A percentile compares a stretch with the other conserved stretches of the same genome.
Evolutionary conservation across 2,797 vertebrate genomes (phyloP).

Genomic region (Sylvilagus floridanus): DNA sequence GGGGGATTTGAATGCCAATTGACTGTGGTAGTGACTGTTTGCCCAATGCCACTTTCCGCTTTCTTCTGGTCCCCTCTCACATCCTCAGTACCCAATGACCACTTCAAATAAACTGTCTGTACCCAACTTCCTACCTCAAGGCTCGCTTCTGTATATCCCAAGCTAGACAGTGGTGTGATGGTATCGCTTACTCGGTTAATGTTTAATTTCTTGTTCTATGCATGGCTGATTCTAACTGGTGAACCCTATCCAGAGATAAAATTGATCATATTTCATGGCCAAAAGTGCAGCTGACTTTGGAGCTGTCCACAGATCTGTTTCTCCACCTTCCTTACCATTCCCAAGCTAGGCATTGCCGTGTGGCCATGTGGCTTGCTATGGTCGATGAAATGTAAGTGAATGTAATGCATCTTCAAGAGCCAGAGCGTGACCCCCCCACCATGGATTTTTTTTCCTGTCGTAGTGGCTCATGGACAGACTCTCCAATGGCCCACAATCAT

Average conservation of each 20-base stretch:
- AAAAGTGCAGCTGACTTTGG: not conserved
- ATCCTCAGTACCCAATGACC: not conserved
- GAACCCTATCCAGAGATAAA: not conserved
- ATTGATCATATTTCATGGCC: constrained; percentile 50
- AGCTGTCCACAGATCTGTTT: not conserved
- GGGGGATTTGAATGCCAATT: not conserved
- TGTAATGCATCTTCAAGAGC: not conserved
- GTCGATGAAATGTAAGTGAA: not conserved
- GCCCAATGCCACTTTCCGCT: not conserved
- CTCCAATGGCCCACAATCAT: not conserved
- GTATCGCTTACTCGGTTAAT: not conserved
- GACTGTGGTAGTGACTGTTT: not conserved
- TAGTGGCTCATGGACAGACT: not conserved
- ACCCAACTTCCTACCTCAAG: not conserved
- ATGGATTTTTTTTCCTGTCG: not conserved
- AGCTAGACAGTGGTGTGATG: not conserved
- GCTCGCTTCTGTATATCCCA: not conserved
- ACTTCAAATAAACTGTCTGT: not conserved
- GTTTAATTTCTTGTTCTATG: constrained; percentile 30
- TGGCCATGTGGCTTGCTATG: not conserved
- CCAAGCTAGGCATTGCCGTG: not conserved
- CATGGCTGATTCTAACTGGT: not conserved
- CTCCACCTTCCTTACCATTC: not conserved
- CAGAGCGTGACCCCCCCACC: not conserved
- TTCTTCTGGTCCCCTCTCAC: not conserved